These are phyloP conservation scores for Graptemys geographica DNA, from an alignment of 2,797 vertebrate species.

Conservation along the genomic window DNA sequence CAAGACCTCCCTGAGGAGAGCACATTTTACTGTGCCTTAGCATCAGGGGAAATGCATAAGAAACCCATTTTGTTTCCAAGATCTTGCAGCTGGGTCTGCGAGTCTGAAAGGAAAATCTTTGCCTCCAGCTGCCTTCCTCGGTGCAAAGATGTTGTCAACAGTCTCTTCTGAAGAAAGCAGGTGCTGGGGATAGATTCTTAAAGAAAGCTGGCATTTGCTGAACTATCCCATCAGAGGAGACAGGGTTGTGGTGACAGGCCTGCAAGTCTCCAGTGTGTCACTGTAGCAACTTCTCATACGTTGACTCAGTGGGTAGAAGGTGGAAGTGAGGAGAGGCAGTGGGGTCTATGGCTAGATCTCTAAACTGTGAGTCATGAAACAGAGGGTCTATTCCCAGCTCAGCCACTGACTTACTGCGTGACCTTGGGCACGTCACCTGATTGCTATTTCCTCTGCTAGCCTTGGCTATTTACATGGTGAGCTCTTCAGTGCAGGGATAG, in stretches of 20 bases:
- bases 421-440: background rate
- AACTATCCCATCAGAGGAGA: fast-evolving
- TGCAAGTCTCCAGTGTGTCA: background rate
- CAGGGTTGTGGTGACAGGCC: background rate
- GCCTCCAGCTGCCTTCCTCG: background rate
- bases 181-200: background rate
- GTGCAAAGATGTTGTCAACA: fast-evolving
- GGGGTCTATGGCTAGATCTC: background rate
- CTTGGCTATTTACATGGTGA: background rate
- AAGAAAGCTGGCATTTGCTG: fast-evolving
- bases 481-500: background rate
- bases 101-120: background rate
- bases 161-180: background rate
- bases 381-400: background rate
- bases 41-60: background rate
- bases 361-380: background rate
- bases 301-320: background rate
- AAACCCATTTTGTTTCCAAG: slow-evolving; percentile 9
- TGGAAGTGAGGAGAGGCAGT: background rate
- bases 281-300: background rate
- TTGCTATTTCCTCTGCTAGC: background rate
- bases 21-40: background rate
- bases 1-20: slow-evolving; percentile 14
- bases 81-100: background rate
- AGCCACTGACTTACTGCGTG: background rate